Base-by-base conservation (phyloP, 2,888 invertebrate genomes). In the Argynnis bischoffii region DNA sequence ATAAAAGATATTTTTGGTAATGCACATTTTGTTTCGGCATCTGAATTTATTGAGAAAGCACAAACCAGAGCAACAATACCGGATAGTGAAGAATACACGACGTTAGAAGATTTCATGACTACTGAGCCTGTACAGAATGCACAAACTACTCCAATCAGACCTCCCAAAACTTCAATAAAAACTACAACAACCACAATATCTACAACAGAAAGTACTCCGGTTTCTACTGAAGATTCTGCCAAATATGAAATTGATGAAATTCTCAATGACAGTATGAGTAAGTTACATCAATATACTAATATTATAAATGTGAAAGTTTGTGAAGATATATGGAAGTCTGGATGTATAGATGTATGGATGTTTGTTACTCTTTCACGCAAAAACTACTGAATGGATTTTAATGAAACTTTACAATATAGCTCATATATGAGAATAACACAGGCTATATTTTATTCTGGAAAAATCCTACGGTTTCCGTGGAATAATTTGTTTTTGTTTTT, bases 191-290 rank as follows among this genome's bases (percentile, higher is more conserved):
- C 75, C 13, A 78, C 73, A 75, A 60, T 73, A 47, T 69, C 77
- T 6, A 78, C 78, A 31, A 78, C 77, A 63, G 69, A 76, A 50
- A 78, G 72, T 59, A 57, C 71, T 55, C 70, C 64, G 6, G 57
- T 56, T 54, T 80, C 86, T 18, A 88, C 88, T 64, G 87, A 89
- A 77, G 84, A 92, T 70, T 90, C 90, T 48, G 94, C 94, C 2
- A 94, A 94, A 81, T 89, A 94, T 64, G 95, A 96, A 88, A 94
- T 96, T 57, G 92, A 95, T 78, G 95, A 95, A 85, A 93, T 96
- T 47, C 88, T 96, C 18, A 94, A 94, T 75, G 95, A 95, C 81
- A 93, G 93, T 13, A 82, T 86, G 63, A 90, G 93, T 85, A 86
- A 85, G 87, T 80, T 47, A 0, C 2, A 31, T 69, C 55, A 50